Percentiles rank a stretch among this genome's conserved stretches.
phyloP scores from a whole-genome alignment of 2,888 invertebrate species.

The Hedya salicella region DNA sequence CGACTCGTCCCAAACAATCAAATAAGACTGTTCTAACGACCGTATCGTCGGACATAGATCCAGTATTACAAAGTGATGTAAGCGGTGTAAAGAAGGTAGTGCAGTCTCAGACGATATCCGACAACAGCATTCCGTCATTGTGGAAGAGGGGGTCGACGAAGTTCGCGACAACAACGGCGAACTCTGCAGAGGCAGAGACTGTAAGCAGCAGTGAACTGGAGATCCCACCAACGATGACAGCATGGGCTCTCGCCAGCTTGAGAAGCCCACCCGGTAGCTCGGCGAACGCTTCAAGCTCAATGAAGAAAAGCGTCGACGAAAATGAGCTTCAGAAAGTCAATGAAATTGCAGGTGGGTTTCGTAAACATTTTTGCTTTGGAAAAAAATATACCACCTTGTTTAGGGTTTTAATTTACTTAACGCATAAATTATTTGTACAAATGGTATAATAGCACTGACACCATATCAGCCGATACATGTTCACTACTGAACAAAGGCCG shows the following conservation, averaged over 20 bases:
- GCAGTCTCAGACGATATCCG: slow-evolving; percentile 72
- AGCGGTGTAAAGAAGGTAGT: slow-evolving; percentile 72
- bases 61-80: slow-evolving; percentile 74
- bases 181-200: slow-evolving; percentile 59
- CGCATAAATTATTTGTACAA: too few species aligned
- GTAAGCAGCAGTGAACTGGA: slow-evolving; percentile 65
- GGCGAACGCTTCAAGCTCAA: slow-evolving; percentile 59
- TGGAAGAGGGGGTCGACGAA: slow-evolving; percentile 82
- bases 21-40: slow-evolving; percentile 70
- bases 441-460: too few species aligned
- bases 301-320: slow-evolving; percentile 68
- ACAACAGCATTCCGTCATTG: slow-evolving; percentile 78
- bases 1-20: slow-evolving; percentile 54
- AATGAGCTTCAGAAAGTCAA: slow-evolving; percentile 78
- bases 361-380: not conserved
- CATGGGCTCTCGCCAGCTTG: slow-evolving; percentile 81
- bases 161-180: slow-evolving; percentile 65
- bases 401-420: too few species aligned
- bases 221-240: slow-evolving; percentile 80
- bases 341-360: slow-evolving; percentile 68
- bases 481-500: too few species aligned
- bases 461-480: too few species aligned
- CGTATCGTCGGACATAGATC: slow-evolving; percentile 79
- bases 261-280: slow-evolving; percentile 68
- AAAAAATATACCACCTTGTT: too few species aligned